These are phyloP conservation scores for Calliopsis andreniformis DNA, from an alignment of 1,140 invertebrate genomes.

Conservation along the genomic window DNA sequence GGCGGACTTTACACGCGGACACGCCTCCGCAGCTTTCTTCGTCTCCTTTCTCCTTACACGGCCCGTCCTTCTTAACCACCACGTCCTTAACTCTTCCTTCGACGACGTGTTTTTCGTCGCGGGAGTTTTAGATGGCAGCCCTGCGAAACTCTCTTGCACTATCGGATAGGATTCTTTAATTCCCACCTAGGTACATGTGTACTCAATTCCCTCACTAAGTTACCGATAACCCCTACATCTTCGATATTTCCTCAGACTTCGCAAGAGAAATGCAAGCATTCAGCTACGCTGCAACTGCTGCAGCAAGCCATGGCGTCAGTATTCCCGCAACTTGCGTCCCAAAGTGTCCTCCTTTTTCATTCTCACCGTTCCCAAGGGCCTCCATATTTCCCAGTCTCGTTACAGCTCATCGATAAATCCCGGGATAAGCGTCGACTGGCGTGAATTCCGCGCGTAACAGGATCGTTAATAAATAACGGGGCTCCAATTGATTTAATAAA, in stretches of 20 bases:
- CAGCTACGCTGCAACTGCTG: constrained; percentile 2
- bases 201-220: too few relatives aligned
- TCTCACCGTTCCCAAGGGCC: constrained; percentile 3
- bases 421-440: not conserved
- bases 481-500: constrained; percentile 35
- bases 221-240: too few relatives aligned
- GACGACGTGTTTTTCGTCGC: constrained; percentile 29
- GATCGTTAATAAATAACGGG: constrained; percentile 39
- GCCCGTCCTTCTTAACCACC: constrained; percentile 13
- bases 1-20: constrained; percentile 66
- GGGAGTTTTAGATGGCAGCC: constrained; percentile 18
- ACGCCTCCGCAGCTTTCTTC: constrained; percentile 61
- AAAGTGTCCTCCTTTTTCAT: not conserved
- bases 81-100: constrained; percentile 49
- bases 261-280: not conserved
- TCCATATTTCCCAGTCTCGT: constrained; percentile 23
- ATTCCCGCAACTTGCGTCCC: constrained; percentile 26
- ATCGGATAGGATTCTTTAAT: too few relatives aligned
- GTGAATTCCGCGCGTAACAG: not conserved
- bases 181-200: too few relatives aligned
- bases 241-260: too few relatives aligned
- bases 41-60: constrained; percentile 28
- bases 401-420: constrained; percentile 46
- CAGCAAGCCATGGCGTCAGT: constrained; percentile 13
- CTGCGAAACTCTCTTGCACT: too few relatives aligned